Evolutionary conservation across 2,888 invertebrate genomes (phyloP).

Genomic region (Iphiclides podalirius): DNA sequence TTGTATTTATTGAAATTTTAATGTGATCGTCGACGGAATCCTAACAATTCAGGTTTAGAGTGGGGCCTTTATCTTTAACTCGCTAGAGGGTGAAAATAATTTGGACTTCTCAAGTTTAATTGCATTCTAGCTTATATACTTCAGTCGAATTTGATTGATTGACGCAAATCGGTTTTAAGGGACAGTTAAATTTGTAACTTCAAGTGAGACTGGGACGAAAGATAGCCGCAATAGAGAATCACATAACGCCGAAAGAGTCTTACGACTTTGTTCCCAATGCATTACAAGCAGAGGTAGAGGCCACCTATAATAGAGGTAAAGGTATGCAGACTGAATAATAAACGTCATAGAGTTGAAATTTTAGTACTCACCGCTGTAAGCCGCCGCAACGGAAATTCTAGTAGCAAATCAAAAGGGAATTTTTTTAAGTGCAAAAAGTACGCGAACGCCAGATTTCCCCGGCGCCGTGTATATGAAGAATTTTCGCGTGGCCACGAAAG

Average conservation of each 20-base stretch:
- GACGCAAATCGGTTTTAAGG: too few relatives aligned
- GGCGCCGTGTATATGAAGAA: conserved; percentile 2
- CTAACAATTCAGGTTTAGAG: too few relatives aligned
- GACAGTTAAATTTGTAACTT: too few relatives aligned
- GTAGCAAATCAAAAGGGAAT: conserved; percentile 22
- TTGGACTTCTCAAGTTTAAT: too few relatives aligned
- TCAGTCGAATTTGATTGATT: too few relatives aligned
- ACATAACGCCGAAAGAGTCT: not conserved
- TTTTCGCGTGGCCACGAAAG: conserved; percentile 10
- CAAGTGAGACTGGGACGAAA: not conserved
- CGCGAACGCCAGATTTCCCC: conserved; percentile 10
- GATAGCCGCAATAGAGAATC: not conserved
- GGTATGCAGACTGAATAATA: conserved; percentile 37
- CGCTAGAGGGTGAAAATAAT: too few relatives aligned
- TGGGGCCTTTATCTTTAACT: too few relatives aligned
- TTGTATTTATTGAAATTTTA: too few relatives aligned
- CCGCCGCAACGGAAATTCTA: conserved; percentile 36
- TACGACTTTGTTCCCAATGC: conserved; percentile 19
- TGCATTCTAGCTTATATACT: too few relatives aligned
- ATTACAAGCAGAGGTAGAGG: conserved; percentile 36
- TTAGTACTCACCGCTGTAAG: conserved; percentile 36
- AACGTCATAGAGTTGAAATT: conserved; percentile 32
- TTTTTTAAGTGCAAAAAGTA: conserved; percentile 12
- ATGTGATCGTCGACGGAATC: too few relatives aligned
- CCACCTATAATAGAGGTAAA: conserved; percentile 27